A percentile compares a stretch with the other conserved stretches of the same genome.
These are phyloP conservation scores for Phylloscopus trochiloides DNA, from an alignment of 2,113 vertebrate species.

Conservation along the genomic window DNA sequence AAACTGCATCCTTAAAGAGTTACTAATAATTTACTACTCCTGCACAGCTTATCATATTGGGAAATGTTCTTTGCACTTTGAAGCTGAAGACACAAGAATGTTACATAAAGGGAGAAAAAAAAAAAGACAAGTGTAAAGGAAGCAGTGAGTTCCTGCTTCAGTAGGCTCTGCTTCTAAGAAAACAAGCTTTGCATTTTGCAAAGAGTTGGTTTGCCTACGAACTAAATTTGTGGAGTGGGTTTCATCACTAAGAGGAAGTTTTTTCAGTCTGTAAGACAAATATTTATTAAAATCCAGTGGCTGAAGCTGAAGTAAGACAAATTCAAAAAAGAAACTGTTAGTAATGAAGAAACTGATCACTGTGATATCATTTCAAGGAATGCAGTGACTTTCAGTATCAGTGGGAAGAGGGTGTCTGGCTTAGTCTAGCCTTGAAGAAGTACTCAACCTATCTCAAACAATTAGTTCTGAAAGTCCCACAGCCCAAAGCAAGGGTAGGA, in stretches of 20 bases:
- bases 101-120: not conserved
- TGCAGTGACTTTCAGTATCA: not conserved
- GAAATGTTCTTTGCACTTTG: conserved; percentile 12
- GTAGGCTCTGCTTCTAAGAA: not conserved
- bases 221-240: not conserved
- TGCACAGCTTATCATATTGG: not conserved
- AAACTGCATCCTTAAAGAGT: not conserved
- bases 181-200: conserved; percentile 42
- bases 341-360: not conserved
- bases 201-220: not conserved
- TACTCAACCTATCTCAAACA: not conserved
- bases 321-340: not conserved
- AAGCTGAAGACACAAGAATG: not conserved
- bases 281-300: not conserved
- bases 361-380: not conserved
- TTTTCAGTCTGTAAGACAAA: not conserved
- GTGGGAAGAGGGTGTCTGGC: not conserved
- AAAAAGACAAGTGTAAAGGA: conserved; percentile 35
- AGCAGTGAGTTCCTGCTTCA: conserved; percentile 33
- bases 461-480: not conserved
- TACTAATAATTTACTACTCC: not conserved
- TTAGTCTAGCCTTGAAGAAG: not conserved
- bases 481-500: not conserved
- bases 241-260: not conserved
- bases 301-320: not conserved